Percentiles rank a stretch among this genome's conserved stretches.
These are phyloP conservation scores for Cotesia typhae DNA, from an alignment of 1,140 invertebrate species.

Conservation along the genomic window DNA sequence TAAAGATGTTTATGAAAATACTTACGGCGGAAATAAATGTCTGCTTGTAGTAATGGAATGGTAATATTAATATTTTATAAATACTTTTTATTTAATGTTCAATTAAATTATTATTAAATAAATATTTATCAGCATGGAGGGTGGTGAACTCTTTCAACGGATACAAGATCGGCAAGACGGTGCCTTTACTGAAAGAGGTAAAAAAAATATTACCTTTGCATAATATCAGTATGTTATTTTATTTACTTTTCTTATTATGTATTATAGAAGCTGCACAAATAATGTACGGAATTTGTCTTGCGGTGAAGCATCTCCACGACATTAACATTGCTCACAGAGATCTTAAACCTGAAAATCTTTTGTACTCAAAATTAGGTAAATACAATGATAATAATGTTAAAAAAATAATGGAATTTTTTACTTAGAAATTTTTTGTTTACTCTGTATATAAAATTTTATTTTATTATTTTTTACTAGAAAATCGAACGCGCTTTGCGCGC, in stretches of 20 bases:
- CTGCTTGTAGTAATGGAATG: conserved; percentile 98
- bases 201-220: not conserved
- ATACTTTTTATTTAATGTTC: not conserved
- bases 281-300: conserved; percentile 95
- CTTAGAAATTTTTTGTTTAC: not conserved
- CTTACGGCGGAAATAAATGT: conserved; percentile 88
- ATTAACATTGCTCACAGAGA: conserved; percentile 97
- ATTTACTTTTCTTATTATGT: conserved; percentile 40
- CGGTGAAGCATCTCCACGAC: conserved; percentile 94
- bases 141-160: conserved; percentile 94
- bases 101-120: not conserved
- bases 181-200: conserved; percentile 92
- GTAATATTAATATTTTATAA: conserved; percentile 63
- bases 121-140: conserved; percentile 81
- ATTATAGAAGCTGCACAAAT: conserved; percentile 86
- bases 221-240: not conserved
- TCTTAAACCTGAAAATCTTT: conserved; percentile 92
- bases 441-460: conserved; percentile 14
- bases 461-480: not conserved
- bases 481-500: too few species aligned
- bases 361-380: conserved; percentile 77
- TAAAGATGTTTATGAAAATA: conserved; percentile 96
- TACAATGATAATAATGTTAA: not conserved
- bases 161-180: conserved; percentile 94
- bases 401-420: not conserved